Percentiles rank a stretch among this genome's conserved stretches.
Conservation (phyloP, 2,888 invertebrate species). For the Polylopha cassiicola region DNA sequence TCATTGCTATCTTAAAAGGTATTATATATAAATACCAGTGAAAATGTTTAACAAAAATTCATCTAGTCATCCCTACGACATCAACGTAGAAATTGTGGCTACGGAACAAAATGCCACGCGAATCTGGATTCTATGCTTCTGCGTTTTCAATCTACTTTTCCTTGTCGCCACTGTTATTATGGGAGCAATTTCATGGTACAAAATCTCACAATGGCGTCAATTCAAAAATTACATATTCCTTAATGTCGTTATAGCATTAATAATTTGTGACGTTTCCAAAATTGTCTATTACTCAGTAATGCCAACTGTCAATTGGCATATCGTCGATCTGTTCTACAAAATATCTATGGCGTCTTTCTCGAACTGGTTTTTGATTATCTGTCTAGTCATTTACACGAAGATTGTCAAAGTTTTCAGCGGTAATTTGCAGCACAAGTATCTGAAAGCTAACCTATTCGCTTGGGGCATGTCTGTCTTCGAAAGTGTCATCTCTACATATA, state of each 20-base stretch:
- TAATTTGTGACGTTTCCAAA: neutral
- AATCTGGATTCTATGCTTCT: neutral
- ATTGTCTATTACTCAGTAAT: neutral
- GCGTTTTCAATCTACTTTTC: neutral
- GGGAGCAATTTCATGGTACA: conserved; percentile 2
- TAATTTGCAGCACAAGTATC: neutral
- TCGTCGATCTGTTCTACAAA: conserved; percentile 1
- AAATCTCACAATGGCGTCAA: conserved; percentile 3
- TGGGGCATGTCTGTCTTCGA: conserved; percentile 1
- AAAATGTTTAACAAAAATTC: neutral
- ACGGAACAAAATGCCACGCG: neutral
- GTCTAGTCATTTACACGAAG: conserved; percentile 2
- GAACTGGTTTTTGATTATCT: conserved; percentile 11
- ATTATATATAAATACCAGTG: neutral
- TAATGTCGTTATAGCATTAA: neutral
- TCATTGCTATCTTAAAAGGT: conserved; percentile 1
- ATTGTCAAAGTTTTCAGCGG: conserved; percentile 6
- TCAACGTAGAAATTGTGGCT: conserved; percentile 1
- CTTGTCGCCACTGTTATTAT: neutral
- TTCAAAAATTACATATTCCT: conserved; percentile 10
- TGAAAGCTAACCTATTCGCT: conserved; percentile 1
- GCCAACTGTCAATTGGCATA: neutral
- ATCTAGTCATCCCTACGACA: neutral
- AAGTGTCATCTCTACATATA: neutral
- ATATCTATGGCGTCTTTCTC: neutral